Evolutionary conservation across 2,797 vertebrate species (phyloP).

Genomic region (Menidia menidia): DNA sequence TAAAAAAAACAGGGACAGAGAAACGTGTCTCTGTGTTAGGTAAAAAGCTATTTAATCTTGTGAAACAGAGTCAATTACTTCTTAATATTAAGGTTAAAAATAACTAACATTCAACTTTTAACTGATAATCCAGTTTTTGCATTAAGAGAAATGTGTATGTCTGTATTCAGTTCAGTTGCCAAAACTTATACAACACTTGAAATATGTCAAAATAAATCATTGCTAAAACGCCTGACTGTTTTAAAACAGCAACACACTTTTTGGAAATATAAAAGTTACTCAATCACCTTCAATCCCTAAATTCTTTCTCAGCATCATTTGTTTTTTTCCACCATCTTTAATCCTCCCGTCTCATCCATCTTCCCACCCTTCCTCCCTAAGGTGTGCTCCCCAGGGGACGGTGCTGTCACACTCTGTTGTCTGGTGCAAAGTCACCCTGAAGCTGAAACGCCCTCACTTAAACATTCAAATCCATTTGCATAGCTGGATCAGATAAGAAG

Average conservation of each 20-base stretch:
- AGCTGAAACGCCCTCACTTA: constrained; percentile 50
- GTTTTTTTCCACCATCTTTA: constrained; percentile 8
- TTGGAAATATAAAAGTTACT: background rate
- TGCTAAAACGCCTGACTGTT: background rate
- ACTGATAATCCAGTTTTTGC: background rate
- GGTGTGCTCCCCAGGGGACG: constrained; percentile 2
- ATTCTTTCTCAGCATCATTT: constrained; percentile 12
- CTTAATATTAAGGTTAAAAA: background rate
- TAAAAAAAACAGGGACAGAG: too few relatives aligned
- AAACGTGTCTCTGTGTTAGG: too few relatives aligned
- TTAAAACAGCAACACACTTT: background rate
- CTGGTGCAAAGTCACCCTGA: constrained; percentile 48
- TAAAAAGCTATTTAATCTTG: too few relatives aligned
- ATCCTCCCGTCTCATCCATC: background rate
- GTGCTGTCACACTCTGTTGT: constrained; percentile 14
- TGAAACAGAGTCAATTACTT: too few relatives aligned
- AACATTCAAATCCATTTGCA: constrained; percentile 52
- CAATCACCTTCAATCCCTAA: constrained; percentile 1
- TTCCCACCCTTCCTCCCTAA: background rate
- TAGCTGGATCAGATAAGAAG: constrained; percentile 57
- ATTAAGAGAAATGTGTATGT: background rate
- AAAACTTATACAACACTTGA: too few relatives aligned
- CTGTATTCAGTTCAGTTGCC: too few relatives aligned
- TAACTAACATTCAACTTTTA: background rate
- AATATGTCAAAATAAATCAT: too few relatives aligned